Conservation (phyloP, 2,797 vertebrate genomes). For the Amblyopsis hoosieri region DNA sequence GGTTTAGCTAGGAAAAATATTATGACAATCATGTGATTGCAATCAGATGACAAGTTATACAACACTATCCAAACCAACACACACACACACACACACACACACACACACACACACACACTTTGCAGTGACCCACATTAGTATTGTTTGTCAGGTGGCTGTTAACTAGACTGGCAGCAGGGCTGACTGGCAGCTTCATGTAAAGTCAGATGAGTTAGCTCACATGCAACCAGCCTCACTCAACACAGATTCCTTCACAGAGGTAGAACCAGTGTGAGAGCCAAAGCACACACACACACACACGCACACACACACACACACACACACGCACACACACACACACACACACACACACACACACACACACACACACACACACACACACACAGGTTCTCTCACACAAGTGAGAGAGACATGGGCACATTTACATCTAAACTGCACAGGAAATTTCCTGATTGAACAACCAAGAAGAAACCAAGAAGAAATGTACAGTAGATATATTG, state of each 20-base stretch:
- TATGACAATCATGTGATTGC: conserved; percentile 1
- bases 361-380: conserved; percentile 27
- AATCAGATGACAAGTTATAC: conserved; percentile 11
- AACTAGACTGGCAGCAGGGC: conserved; percentile 25
- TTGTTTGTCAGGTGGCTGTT: conserved; percentile 23
- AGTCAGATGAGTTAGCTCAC: conserved; percentile 33
- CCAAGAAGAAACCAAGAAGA: too few relatives aligned
- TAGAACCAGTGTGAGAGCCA: conserved; percentile 38
- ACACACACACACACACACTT: neutral
- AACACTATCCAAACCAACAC: neutral
- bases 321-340: conserved; percentile 34
- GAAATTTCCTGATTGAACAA: too few relatives aligned
- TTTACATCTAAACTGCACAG: neutral
- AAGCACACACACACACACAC: conserved; percentile 25
- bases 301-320: conserved; percentile 11
- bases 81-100: neutral
- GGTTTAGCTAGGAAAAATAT: neutral
- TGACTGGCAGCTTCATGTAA: conserved; percentile 40
- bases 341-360: conserved; percentile 33
- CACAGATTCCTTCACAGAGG: conserved; percentile 51
- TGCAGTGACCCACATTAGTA: conserved; percentile 15
- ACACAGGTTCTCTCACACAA: neutral
- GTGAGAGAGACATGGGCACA: neutral
- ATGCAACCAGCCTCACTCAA: conserved; percentile 27
- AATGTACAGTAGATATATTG: too few relatives aligned